Evolutionary conservation across 2,888 invertebrate genomes (phyloP), one percentile per base, ranked within the genome.

Genomic region (Sphaeridia pumilis): DNA sequence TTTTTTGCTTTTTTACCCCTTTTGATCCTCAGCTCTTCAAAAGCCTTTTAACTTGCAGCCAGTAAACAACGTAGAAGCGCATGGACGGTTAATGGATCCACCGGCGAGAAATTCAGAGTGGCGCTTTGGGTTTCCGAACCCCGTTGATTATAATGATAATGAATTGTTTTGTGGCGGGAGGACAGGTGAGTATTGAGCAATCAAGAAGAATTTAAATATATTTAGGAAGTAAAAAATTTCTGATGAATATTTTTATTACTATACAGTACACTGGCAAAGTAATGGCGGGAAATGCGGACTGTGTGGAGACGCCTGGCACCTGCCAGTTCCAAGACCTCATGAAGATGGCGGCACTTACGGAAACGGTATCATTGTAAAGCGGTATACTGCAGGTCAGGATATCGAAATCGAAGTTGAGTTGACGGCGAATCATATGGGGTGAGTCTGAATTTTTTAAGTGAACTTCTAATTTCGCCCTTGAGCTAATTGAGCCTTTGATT

Each of bases 31-130:
- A n/a, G n/a, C n/a, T n/a, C n/a, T n/a, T n/a, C n/a, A n/a, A n/a
- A n/a, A n/a, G n/a, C n/a, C n/a, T n/a, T n/a, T n/a, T n/a, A n/a
- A n/a, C n/a, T 38, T 38, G 20, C 38, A 38, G 38, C 38, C 12
- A 17, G 5, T 38, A 38, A 17, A 38, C 5, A 20, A 20, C 5
- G 38, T 17, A 5, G 17, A 38, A 20, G 84, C 84, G 7, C 89
- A 89, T 73, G 92, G 92, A 3, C 74, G 90, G 36, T 74, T 93
- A 57, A 86, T 90, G 84, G 87, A 92, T 70, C 93, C 93, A 0
- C 92, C 93, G 2, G 84, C 89, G 0, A 77, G 93, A 55, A 89
- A 92, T 73, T 83, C 86, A 46, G 90, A 92, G 89, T 94, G 93
- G 93, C 76, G 93, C 56, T 86, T 86, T 68, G 93, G 93, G 1